These are phyloP conservation scores for Taurulus bubalis DNA, from an alignment of 2,113 vertebrate genomes.

Conservation along the genomic window DNA sequence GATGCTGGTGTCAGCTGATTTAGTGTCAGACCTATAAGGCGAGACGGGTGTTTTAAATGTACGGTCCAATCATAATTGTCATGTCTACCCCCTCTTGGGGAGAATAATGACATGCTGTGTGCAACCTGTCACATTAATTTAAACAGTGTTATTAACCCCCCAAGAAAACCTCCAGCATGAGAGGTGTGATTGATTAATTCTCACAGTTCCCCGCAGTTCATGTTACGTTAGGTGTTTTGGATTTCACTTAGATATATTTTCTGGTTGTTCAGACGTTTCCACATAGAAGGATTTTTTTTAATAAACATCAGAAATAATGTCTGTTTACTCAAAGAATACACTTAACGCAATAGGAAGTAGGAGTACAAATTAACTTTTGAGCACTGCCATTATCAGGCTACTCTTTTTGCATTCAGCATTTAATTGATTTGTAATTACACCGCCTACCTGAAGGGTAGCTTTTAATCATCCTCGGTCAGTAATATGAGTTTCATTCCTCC, in stretches of 20 bases:
- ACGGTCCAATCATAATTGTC: slow-evolving; percentile 51
- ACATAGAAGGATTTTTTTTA: not conserved
- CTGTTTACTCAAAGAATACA: not conserved
- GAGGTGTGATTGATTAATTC: slow-evolving; percentile 45
- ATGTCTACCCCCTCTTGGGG: slow-evolving; percentile 24
- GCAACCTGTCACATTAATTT: slow-evolving; percentile 63
- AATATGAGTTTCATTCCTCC: slow-evolving; percentile 55
- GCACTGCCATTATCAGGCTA: slow-evolving; percentile 32
- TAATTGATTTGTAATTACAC: slow-evolving; percentile 77
- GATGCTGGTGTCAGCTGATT: slow-evolving; percentile 54
- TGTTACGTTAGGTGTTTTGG: slow-evolving; percentile 24
- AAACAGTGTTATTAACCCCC: slow-evolving; percentile 56
- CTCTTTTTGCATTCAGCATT: slow-evolving; percentile 45
- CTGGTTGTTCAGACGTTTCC: not conserved
- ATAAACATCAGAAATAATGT: not conserved
- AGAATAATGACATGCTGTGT: slow-evolving; percentile 60
- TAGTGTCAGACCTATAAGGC: slow-evolving; percentile 47
- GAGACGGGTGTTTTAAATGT: slow-evolving; percentile 53
- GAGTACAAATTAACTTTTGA: slow-evolving; percentile 24
- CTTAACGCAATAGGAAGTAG: slow-evolving; percentile 1
- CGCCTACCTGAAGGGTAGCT: slow-evolving; percentile 51
- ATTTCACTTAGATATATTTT: slow-evolving; percentile 11
- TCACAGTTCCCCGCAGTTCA: slow-evolving; percentile 31
- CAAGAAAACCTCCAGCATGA: slow-evolving; percentile 28
- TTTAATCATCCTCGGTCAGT: slow-evolving; percentile 72